Percentiles rank a stretch among this genome's conserved stretches.
phyloP scores from a whole-genome alignment of 2,113 vertebrate species.

The Triplophysa siluroides region DNA sequence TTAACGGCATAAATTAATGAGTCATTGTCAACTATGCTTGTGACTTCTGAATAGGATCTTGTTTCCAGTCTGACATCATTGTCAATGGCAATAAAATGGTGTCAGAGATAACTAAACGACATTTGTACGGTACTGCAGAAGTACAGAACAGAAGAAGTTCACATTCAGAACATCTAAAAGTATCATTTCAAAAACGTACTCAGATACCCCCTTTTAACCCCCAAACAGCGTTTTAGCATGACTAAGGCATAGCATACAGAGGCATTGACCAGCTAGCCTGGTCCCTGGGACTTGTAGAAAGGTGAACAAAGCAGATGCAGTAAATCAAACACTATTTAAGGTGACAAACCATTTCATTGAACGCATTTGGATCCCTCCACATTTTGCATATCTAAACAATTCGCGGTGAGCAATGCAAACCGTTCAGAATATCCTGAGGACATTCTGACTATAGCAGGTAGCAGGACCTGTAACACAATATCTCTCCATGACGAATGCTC shows the following conservation, averaged over 20 bases:
- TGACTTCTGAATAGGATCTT: constrained; percentile 43
- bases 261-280: not conserved
- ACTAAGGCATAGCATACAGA: not conserved
- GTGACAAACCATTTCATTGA: constrained; percentile 7
- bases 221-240: not conserved
- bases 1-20: constrained; percentile 53
- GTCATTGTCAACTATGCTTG: constrained; percentile 49
- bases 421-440: not conserved
- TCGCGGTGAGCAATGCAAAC: constrained; percentile 1
- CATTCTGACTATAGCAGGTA: not conserved
- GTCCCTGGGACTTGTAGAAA: not conserved
- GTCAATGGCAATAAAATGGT: constrained; percentile 51
- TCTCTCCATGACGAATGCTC: not conserved
- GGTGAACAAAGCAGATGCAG: not conserved
- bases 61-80: constrained; percentile 49
- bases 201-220: not conserved
- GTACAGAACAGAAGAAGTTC: not conserved
- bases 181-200: not conserved
- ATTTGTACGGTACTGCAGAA: constrained; percentile 1
- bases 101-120: constrained; percentile 43
- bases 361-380: not conserved
- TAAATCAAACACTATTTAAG: not conserved
- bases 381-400: constrained; percentile 24
- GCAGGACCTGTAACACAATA: constrained; percentile 29
- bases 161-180: constrained; percentile 11